Percentiles rank a stretch among this genome's conserved stretches.
phyloP scores from a whole-genome alignment of 2,797 vertebrate genomes.

The Coranthus polyacanthus region DNA sequence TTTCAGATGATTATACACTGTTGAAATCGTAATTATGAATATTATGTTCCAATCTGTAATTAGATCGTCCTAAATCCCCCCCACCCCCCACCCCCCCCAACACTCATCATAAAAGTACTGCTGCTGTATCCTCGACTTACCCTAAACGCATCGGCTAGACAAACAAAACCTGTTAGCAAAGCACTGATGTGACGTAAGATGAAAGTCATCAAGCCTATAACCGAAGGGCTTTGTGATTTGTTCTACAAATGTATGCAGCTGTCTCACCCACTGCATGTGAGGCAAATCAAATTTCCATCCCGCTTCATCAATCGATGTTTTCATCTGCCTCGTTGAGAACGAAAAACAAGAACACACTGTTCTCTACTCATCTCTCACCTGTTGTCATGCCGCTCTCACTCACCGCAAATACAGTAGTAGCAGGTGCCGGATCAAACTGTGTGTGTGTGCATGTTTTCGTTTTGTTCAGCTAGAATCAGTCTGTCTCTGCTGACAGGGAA shows the following conservation, averaged over 20 bases:
- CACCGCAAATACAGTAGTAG: constrained; percentile 34
- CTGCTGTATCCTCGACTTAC: too few species aligned
- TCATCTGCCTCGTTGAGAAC: constrained; percentile 25
- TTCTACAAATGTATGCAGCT: background rate
- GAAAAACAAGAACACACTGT: constrained; percentile 55
- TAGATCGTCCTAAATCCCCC: too few species aligned
- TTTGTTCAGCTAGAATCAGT: constrained; percentile 10
- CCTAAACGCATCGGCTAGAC: background rate
- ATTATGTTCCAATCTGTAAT: too few species aligned
- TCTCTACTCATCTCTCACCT: constrained; percentile 44
- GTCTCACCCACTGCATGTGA: background rate
- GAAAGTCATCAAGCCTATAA: too few species aligned
- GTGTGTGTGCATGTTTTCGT: background rate
- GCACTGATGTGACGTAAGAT: background rate
- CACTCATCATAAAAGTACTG: too few species aligned
- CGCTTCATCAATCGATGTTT: constrained; percentile 11
- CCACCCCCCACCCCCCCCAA: too few species aligned
- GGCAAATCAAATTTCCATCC: constrained; percentile 21
- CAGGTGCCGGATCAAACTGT: constrained; percentile 48
- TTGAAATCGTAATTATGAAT: too few species aligned
- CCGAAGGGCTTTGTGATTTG: background rate
- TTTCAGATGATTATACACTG: too few species aligned
- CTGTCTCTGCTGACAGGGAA: constrained; percentile 24
- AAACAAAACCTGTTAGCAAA: constrained; percentile 13
- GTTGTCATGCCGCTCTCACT: constrained; percentile 44